Base-by-base conservation (phyloP, 2,797 vertebrate genomes). In the Octomys mimax region DNA sequence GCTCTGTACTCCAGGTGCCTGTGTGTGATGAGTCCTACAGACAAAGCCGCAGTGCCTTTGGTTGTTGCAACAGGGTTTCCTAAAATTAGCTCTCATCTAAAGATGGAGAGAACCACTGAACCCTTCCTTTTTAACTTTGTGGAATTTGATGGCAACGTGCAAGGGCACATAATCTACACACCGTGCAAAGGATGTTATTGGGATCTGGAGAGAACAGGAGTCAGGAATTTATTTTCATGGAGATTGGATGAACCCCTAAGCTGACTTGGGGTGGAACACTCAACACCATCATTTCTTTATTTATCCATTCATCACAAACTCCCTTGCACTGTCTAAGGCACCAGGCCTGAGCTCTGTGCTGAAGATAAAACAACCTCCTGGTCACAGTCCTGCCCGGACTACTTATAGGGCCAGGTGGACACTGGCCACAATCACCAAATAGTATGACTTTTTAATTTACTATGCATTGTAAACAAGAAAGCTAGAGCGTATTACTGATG, bases 181-280 rank as follows among this genome's bases (percentile, higher is more conserved):
- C 28, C 19, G 2, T 49, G 13, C 54, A 73, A 57, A 77, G 6
- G 1, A 0, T 0, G 0, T 28, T 49, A 39, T 73, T 46, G 11
- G 78, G 59, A 33, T 19, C 13, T 31, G 24, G 24, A 26, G 12
- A 64, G 22, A 54, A 33, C 59, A 82, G 14, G 12, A 59, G 18
- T 13, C 49, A 78, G 49, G 57, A 42, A 39, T 49, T 19, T 2
- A 16, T 62, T 92, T 89, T 49, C 13, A 57, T 59, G 16, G 26
- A 92, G 52, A 92, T 0, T 16, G 12, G 19, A 36, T 33, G 54
- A 73, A 46, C 16, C 36, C 31, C 52, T 33, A 28, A 9, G 2
- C 28, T n/a, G 13, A 62, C 36, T 42, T 8, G 24, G 19, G 24
- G 12, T n/a, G 9, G 7, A 87, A 28, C 0, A 10, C 0, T 54